These are phyloP conservation scores for Coreius guichenoti DNA, from an alignment of 2,797 vertebrate species.

Conservation along the genomic window DNA sequence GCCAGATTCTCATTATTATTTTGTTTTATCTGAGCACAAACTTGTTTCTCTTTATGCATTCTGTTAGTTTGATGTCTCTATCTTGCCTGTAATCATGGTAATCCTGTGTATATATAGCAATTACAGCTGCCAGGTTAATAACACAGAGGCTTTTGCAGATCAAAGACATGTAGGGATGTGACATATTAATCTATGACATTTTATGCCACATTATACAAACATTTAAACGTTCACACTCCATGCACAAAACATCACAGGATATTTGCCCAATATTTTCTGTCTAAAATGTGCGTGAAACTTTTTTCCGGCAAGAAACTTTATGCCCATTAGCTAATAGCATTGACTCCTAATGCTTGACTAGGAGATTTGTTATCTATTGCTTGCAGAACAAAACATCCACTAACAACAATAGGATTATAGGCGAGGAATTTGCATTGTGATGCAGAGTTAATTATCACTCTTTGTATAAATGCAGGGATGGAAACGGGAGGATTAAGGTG, in stretches of 20 bases:
- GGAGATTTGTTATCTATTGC: constrained; percentile 27
- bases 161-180: constrained; percentile 22
- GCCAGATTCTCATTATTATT: background rate
- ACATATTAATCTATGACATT: constrained; percentile 9
- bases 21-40: background rate
- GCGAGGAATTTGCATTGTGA: constrained; percentile 31
- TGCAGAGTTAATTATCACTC: constrained; percentile 35
- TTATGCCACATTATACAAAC: constrained; percentile 5
- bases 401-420: constrained; percentile 32
- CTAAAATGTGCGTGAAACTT: background rate
- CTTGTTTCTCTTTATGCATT: background rate
- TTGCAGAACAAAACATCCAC: constrained; percentile 26
- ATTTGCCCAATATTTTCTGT: background rate
- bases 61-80: constrained; percentile 12
- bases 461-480: constrained; percentile 13
- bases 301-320: background rate
- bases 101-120: constrained; percentile 16
- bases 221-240: background rate
- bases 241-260: background rate
- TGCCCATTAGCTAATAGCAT: background rate
- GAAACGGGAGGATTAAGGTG: constrained; percentile 23
- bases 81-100: background rate
- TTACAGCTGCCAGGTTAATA: constrained; percentile 12
- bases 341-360: constrained; percentile 4
- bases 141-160: constrained; percentile 10